These are phyloP conservation scores for Chalcis sispes DNA, from an alignment of 2,888 invertebrate species.

Conservation along the genomic window DNA sequence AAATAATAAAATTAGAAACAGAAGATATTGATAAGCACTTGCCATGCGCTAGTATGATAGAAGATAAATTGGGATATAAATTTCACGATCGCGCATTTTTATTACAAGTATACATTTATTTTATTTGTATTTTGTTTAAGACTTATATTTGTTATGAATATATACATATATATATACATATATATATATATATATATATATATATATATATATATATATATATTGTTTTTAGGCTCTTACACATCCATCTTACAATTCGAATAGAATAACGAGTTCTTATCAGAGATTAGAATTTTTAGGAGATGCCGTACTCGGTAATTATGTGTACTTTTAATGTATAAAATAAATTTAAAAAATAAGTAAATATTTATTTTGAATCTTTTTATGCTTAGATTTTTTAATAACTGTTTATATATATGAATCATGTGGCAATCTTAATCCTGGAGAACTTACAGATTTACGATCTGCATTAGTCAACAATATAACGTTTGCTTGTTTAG, in stretches of 20 bases:
- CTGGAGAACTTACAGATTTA: slow-evolving; percentile 94
- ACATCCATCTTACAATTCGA: slow-evolving; percentile 91
- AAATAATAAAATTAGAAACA: slow-evolving; percentile 44
- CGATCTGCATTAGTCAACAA: slow-evolving; percentile 98
- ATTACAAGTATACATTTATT: slow-evolving; percentile 79
- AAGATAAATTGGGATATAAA: slow-evolving; percentile 83
- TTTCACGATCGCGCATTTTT: slow-evolving; percentile 90
- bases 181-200: too few species aligned
- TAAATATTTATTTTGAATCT: slow-evolving; percentile 17
- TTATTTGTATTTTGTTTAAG: neutral
- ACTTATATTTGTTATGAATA: neutral
- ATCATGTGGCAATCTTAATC: slow-evolving; percentile 81
- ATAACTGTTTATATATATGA: slow-evolving; percentile 93
- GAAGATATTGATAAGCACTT: slow-evolving; percentile 72
- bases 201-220: too few species aligned
- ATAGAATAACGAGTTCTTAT: slow-evolving; percentile 91
- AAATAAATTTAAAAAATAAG: too few species aligned
- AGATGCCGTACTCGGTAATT: slow-evolving; percentile 87
- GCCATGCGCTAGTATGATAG: slow-evolving; percentile 76
- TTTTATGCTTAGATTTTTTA: slow-evolving; percentile 83
- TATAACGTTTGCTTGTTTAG: slow-evolving; percentile 92
- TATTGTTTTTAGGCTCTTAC: slow-evolving; percentile 85
- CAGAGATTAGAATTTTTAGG: slow-evolving; percentile 94
- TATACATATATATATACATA: neutral
- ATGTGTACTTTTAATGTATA: neutral